Evolutionary conservation across 2,113 vertebrate genomes (phyloP).

Genomic region (Colistium nudipinnis): DNA sequence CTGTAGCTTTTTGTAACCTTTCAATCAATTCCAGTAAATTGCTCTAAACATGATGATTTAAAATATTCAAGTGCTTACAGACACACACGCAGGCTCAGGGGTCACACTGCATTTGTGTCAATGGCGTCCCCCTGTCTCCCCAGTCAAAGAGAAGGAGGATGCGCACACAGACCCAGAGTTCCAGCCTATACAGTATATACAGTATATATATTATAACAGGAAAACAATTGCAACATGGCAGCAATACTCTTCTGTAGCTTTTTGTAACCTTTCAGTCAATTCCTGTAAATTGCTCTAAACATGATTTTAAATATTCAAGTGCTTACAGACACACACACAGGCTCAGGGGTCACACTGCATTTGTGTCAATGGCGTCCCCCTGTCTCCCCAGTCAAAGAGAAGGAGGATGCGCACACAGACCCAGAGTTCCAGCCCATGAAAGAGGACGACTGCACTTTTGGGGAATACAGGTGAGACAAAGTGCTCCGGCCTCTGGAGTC

Average conservation of each 20-base stretch:
- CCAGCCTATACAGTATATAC: no score
- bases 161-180: slow-evolving; percentile 98
- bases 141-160: slow-evolving; percentile 99
- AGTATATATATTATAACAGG: no score
- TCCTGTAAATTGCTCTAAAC: no score
- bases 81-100: not conserved
- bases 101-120: not conserved
- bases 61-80: no score
- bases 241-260: no score
- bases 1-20: no score
- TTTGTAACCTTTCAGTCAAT: no score
- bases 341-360: not conserved
- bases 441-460: slow-evolving; percentile 98
- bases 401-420: slow-evolving; percentile 96
- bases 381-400: slow-evolving; percentile 91
- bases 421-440: slow-evolving; percentile 99
- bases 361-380: not conserved
- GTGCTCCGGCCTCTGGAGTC: slow-evolving; percentile 42
- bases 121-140: slow-evolving; percentile 8
- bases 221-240: no score
- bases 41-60: no score
- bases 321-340: not conserved
- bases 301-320: no score
- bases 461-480: slow-evolving; percentile 97
- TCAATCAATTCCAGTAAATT: no score